These are phyloP conservation scores for Brotula barbata DNA, from an alignment of 2,797 vertebrate genomes.

Conservation along the genomic window DNA sequence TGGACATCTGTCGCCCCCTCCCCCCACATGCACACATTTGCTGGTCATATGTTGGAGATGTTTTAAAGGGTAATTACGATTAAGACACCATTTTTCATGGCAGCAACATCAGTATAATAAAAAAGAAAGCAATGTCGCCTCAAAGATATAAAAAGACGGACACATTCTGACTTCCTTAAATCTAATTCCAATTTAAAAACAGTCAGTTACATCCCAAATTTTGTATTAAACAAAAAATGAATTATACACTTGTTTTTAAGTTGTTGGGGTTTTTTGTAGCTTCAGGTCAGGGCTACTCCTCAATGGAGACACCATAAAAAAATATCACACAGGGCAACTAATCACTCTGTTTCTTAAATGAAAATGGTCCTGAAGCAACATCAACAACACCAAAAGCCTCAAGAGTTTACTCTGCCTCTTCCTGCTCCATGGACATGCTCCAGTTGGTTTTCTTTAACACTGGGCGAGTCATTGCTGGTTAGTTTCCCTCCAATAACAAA, in stretches of 20 bases:
- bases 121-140: constrained; percentile 34
- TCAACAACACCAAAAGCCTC: constrained; percentile 7
- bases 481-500: constrained; percentile 14
- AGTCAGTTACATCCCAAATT: constrained; percentile 9
- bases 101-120: constrained; percentile 22
- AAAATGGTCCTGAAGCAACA: constrained; percentile 3
- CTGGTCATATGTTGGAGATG: no score
- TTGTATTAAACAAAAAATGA: constrained; percentile 23
- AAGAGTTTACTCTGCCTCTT: constrained; percentile 15
- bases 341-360: background rate
- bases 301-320: no score
- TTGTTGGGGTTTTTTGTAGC: constrained; percentile 4
- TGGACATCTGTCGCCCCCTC: constrained; percentile 44
- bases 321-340: no score
- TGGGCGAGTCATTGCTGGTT: constrained; percentile 2
- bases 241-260: no score
- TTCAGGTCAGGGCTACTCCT: no score
- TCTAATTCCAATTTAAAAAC: constrained; percentile 10
- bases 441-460: constrained; percentile 29
- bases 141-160: background rate
- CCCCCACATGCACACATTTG: constrained; percentile 17
- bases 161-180: constrained; percentile 15
- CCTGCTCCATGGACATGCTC: constrained; percentile 10
- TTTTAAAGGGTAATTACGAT: constrained; percentile 29
- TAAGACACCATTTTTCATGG: constrained; percentile 9